Evolutionary conservation across 2,113 vertebrate genomes (phyloP).

Genomic region (Antidorcas marsupialis): DNA sequence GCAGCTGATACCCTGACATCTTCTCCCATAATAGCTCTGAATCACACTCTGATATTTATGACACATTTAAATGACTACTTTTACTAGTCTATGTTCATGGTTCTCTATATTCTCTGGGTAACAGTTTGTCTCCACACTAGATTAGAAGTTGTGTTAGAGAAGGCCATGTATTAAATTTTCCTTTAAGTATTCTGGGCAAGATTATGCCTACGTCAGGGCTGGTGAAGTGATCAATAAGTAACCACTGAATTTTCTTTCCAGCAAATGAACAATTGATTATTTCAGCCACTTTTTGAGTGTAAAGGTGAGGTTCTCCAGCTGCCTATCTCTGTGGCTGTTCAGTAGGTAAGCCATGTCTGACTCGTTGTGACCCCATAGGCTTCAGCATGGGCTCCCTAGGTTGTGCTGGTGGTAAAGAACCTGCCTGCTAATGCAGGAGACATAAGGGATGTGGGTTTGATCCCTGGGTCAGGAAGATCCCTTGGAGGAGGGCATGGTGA

Average conservation of each 20-base stretch:
- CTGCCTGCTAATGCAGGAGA: neutral
- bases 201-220: neutral
- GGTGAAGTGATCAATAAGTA: neutral
- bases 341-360: neutral
- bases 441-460: neutral
- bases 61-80: neutral
- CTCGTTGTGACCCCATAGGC: neutral
- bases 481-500: neutral
- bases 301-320: neutral
- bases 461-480: neutral
- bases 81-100: neutral
- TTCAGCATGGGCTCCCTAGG: neutral
- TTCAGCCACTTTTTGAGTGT: neutral
- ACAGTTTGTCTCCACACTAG: neutral
- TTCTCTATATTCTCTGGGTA: neutral
- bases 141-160: neutral
- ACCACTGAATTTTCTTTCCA: neutral
- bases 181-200: neutral
- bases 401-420: neutral
- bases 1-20: neutral
- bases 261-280: neutral
- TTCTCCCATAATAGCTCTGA: neutral
- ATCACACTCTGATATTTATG: neutral
- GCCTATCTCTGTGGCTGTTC: neutral
- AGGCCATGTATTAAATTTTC: neutral